Percentiles rank a stretch among this genome's conserved stretches.
Evolutionary conservation across 2,888 invertebrate species (phyloP).

Genomic region (Polylopha cassiicola): DNA sequence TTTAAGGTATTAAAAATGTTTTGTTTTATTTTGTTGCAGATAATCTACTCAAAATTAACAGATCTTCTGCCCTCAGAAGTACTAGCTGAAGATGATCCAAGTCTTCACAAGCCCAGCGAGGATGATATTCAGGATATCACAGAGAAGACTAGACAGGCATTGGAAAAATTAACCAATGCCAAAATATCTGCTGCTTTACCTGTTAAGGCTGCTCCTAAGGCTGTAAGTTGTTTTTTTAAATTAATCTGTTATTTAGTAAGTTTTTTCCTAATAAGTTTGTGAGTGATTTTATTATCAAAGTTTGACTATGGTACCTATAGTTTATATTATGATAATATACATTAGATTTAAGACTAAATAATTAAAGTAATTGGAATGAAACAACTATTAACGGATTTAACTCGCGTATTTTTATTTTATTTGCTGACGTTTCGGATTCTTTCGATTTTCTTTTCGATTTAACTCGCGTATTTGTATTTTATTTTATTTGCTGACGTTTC

Average conservation of each 20-base stretch:
- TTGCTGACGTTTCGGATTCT: no score
- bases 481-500: no score
- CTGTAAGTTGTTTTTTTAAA: conserved; percentile 62
- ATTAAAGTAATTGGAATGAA: no score
- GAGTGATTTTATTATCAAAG: no score
- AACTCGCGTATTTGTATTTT: no score
- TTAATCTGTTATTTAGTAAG: conserved; percentile 13
- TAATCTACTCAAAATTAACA: conserved; percentile 95
- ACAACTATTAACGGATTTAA: no score
- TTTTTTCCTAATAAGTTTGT: background rate
- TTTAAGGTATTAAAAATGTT: no score
- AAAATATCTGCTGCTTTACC: conserved; percentile 99
- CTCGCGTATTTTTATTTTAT: no score
- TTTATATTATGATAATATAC: no score
- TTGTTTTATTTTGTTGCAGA: conserved; percentile 61
- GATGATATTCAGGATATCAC: conserved; percentile 93
- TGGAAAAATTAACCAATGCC: conserved; percentile 90
- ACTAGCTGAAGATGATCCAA: conserved; percentile 91
- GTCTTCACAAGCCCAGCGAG: conserved; percentile 91
- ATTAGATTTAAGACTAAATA: no score
- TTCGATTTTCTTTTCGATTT: no score
- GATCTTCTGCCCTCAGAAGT: conserved; percentile 95
- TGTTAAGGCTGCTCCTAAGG: conserved; percentile 95
- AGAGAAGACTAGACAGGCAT: conserved; percentile 90
- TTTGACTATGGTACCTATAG: no score